Evolutionary conservation across 2,888 invertebrate species (phyloP).

Genomic region (Nematopogon swammerdamellus): DNA sequence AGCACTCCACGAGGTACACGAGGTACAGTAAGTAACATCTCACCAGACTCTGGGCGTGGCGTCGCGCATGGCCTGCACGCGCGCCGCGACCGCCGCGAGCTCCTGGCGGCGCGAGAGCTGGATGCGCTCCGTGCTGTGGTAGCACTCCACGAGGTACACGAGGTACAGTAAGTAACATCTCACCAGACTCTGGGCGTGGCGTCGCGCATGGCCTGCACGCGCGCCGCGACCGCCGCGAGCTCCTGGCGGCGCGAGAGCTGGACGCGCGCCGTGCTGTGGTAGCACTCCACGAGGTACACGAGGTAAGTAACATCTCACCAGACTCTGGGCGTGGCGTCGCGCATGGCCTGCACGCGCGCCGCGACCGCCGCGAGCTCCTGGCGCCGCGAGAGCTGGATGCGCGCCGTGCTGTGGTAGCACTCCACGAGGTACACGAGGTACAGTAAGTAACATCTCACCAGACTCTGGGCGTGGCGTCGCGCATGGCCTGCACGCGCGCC

Average conservation of each 20-base stretch:
- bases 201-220: slow-evolving; percentile 62
- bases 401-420: slow-evolving; percentile 76
- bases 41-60: slow-evolving; percentile 76
- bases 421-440: slow-evolving; percentile 81
- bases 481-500: slow-evolving; percentile 62
- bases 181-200: slow-evolving; percentile 76
- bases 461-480: slow-evolving; percentile 69
- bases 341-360: slow-evolving; percentile 62
- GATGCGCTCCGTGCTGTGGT: slow-evolving; percentile 73
- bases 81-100: slow-evolving; percentile 62
- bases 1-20: slow-evolving; percentile 81
- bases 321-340: slow-evolving; percentile 69
- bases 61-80: slow-evolving; percentile 62
- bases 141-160: slow-evolving; percentile 81
- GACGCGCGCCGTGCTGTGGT: slow-evolving; percentile 73
- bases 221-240: slow-evolving; percentile 62
- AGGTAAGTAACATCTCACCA: slow-evolving; percentile 78
- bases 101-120: slow-evolving; percentile 63
- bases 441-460: slow-evolving; percentile 73
- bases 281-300: slow-evolving; percentile 81
- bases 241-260: slow-evolving; percentile 63
- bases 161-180: slow-evolving; percentile 72
- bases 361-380: slow-evolving; percentile 66
- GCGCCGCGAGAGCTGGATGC: slow-evolving; percentile 62
- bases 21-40: slow-evolving; percentile 72